phyloP scores from a whole-genome alignment of 2,888 invertebrate genomes.

The Thereva unica region DNA sequence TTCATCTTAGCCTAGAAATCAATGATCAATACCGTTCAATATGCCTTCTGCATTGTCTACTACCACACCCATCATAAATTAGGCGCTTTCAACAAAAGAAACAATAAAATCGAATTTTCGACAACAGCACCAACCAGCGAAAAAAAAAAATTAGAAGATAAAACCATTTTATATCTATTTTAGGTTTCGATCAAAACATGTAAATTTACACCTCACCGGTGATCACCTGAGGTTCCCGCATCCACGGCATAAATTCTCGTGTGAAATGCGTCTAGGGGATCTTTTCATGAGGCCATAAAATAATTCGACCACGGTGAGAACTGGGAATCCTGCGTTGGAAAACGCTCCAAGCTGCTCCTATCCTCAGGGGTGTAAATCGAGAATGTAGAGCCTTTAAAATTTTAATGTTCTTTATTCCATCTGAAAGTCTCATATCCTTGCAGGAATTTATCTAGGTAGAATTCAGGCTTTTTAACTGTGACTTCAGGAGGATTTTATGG shows the following conservation, averaged over 20 bases:
- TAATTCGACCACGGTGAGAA: constrained; percentile 31
- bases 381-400: too few species aligned
- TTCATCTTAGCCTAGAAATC: too few species aligned
- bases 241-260: constrained; percentile 26
- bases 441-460: too few species aligned
- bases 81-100: constrained; percentile 20
- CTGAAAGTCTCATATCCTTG: too few species aligned
- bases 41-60: not conserved
- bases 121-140: too few species aligned
- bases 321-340: constrained; percentile 7
- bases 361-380: too few species aligned
- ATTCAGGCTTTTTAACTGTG: too few species aligned
- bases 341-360: too few species aligned
- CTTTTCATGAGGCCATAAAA: constrained; percentile 27
- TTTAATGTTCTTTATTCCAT: too few species aligned
- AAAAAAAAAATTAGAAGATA: constrained; percentile 14
- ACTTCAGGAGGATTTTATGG: too few species aligned
- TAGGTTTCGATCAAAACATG: constrained; percentile 28
- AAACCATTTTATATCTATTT: constrained; percentile 26
- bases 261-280: constrained; percentile 21
- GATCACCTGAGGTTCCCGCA: not conserved
- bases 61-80: constrained; percentile 20
- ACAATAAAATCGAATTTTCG: not conserved
- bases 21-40: too few species aligned
- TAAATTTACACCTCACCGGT: constrained; percentile 31